Base-by-base conservation (phyloP, 2,888 invertebrate species). In the Quadroppia sp. region DNA sequence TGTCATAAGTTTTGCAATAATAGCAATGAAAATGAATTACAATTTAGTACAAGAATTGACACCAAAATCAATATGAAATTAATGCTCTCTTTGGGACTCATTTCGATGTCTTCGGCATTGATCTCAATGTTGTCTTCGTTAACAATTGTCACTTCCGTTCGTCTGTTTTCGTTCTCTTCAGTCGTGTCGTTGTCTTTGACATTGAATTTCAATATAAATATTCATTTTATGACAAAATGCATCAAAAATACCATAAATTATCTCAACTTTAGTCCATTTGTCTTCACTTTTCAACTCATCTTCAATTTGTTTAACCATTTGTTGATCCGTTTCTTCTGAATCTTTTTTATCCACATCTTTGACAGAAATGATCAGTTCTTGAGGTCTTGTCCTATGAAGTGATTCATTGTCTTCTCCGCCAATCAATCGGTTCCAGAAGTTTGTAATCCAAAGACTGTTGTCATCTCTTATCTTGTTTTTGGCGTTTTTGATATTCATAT, bases 81-180 rank as follows among this genome's bases (percentile, higher is more conserved):
- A 56, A 56, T 20, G 36, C 61, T 64, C 1, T 64, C 36, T 17
- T 32, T n/a, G 13, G 61, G 20, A 36, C 36, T 36, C 61, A 64
- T 64, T 36, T 64, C 61, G n/a, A 64, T 64, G 36, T 64, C 61
- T n/a, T 64, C 36, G 6, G 36, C 15, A n/a, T 64, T 20, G 7
- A 64, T 64, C 13, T 64, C 20, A 9, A 64, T 64, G 61, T 64
- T 20, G 36, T 64, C 61, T 20, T 64, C 61, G 30, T 64, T 64
- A 64, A 64, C 2, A 20, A 64, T 20, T 3, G 61, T 64, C 61
- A 64, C 61, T 64, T 64, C 61, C 0, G 28, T n/a, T 20, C 20
- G 13, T 11, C 20, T 36, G 20, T 3, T 4, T 9, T 20, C 36
- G 15, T 4, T 36, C 23, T 53, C 53, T 20, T 64, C 36, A 23